These are phyloP conservation scores for Hippocampus kuda DNA, from an alignment of 2,797 vertebrate genomes.

Conservation along the genomic window DNA sequence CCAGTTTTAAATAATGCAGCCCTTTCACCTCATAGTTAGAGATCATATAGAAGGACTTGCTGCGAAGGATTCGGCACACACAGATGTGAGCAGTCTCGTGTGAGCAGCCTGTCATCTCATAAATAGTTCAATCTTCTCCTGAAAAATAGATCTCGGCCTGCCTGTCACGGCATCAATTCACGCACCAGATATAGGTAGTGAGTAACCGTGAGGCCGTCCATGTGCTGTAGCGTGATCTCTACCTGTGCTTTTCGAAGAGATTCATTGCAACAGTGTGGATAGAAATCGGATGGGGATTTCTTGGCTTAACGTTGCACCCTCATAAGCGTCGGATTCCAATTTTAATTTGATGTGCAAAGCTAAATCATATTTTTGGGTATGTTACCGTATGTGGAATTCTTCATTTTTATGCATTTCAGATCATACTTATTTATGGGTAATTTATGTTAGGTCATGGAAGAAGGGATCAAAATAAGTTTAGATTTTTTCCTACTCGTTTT, in stretches of 20 bases:
- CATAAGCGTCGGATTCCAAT: no score
- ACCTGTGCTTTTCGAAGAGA: background rate
- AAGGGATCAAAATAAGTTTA: no score
- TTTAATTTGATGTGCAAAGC: no score
- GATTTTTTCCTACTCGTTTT: no score
- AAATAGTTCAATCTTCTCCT: conserved; percentile 15
- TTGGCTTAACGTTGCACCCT: no score
- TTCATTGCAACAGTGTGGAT: background rate
- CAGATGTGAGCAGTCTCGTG: conserved; percentile 8
- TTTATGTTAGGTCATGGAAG: no score
- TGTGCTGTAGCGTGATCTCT: background rate
- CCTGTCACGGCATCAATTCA: conserved; percentile 15
- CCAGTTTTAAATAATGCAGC: conserved; percentile 3
- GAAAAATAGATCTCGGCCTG: conserved; percentile 12
- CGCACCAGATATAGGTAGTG: conserved; percentile 13
- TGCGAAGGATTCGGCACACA: background rate
- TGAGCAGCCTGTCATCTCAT: conserved; percentile 8
- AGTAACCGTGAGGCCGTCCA: conserved; percentile 8
- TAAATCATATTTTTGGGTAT: no score
- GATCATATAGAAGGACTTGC: conserved; percentile 12
- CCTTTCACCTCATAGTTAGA: conserved; percentile 5
- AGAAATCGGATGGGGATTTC: background rate
- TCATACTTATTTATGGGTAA: no score
- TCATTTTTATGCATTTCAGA: no score
- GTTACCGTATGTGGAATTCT: no score